A percentile compares a stretch with the other conserved stretches of the same genome.
These are phyloP conservation scores for Philotrypesis tridentata DNA, from an alignment of 1,140 invertebrate genomes.

Conservation along the genomic window DNA sequence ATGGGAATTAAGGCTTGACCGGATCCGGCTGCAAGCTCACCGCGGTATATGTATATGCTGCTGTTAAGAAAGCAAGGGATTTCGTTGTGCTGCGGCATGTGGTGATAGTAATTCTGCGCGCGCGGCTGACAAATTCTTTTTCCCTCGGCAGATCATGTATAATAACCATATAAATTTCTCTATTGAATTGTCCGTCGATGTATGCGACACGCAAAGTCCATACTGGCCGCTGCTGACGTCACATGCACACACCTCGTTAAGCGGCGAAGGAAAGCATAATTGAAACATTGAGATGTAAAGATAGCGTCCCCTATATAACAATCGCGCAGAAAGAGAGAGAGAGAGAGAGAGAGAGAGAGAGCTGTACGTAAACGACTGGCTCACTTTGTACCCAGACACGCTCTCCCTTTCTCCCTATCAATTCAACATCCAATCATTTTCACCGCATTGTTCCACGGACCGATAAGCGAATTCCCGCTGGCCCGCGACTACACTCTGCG, in stretches of 20 bases:
- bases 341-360: no score
- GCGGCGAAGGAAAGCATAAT: background rate
- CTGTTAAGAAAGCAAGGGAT: background rate
- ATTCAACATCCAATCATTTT: slow-evolving; percentile 13
- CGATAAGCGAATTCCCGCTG: background rate
- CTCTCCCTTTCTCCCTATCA: background rate
- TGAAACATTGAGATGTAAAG: background rate
- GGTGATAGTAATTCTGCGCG: background rate
- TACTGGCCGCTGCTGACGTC: background rate
- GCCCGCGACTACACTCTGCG: background rate
- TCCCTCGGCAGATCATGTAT: background rate
- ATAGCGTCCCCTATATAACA: background rate
- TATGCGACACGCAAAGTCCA: background rate
- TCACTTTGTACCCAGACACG: background rate
- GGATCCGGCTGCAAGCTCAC: background rate
- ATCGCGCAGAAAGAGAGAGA: no score
- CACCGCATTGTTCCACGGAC: background rate
- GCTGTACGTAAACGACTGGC: background rate
- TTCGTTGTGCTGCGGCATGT: background rate
- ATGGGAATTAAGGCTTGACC: background rate
- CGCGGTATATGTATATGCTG: no score
- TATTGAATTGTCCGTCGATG: no score
- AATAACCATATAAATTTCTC: background rate
- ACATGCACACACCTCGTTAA: no score
- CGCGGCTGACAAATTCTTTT: no score